These are phyloP conservation scores for Drosophila cardini DNA, from an alignment of 1,140 invertebrate species.

Conservation along the genomic window DNA sequence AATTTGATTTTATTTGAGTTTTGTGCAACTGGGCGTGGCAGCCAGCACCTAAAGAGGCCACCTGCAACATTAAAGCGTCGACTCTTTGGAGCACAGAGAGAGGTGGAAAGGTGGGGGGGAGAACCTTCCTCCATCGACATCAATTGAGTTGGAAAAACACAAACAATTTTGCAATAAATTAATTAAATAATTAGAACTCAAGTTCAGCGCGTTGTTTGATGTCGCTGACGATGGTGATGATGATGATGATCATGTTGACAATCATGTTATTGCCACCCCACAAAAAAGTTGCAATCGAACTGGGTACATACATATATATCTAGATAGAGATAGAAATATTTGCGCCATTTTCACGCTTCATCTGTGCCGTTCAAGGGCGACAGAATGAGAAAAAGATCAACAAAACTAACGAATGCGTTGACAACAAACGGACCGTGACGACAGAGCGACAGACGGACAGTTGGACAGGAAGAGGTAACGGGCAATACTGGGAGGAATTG, in stretches of 20 bases:
- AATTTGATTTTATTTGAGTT: slow-evolving; percentile 64
- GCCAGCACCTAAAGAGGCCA: slow-evolving; percentile 60
- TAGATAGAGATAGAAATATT: neutral
- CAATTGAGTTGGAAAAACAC: slow-evolving; percentile 64
- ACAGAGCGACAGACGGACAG: slow-evolving; percentile 17
- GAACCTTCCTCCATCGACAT: slow-evolving; percentile 26
- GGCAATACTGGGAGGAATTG: neutral
- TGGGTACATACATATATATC: neutral
- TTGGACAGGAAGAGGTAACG: slow-evolving; percentile 10
- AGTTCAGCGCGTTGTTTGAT: slow-evolving; percentile 61
- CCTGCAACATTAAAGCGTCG: slow-evolving; percentile 60
- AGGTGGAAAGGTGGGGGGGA: neutral
- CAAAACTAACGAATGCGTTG: slow-evolving; percentile 27
- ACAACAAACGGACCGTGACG: slow-evolving; percentile 43
- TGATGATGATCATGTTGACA: slow-evolving; percentile 17
- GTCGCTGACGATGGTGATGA: slow-evolving; percentile 54
- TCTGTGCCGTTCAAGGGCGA: slow-evolving; percentile 63
- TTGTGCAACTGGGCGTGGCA: slow-evolving; percentile 75
- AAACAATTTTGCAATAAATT: slow-evolving; percentile 75
- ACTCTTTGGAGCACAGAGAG: neutral
- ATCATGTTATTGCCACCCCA: slow-evolving; percentile 22
- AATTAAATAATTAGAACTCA: slow-evolving; percentile 81
- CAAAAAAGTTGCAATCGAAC: slow-evolving; percentile 31
- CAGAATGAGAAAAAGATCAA: slow-evolving; percentile 2
- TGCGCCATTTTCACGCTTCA: slow-evolving; percentile 76